Percentiles rank a stretch among this genome's conserved stretches.
phyloP scores from a whole-genome alignment of 2,113 vertebrate species.

The Chlamydotis undulata region DNA sequence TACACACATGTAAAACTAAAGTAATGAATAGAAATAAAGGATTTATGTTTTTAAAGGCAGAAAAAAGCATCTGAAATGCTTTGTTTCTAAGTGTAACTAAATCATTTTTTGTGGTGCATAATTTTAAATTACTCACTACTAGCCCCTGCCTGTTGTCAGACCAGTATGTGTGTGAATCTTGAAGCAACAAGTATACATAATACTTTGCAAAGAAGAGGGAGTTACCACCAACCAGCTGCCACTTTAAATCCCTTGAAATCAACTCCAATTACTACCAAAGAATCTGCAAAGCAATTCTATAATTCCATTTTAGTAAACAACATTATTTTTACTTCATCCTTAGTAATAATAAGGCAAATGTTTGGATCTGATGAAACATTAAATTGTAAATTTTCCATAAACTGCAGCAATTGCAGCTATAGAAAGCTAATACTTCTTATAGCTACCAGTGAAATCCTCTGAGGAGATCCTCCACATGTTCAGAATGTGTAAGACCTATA shows the following conservation, averaged over 20 bases:
- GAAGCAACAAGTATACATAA: neutral
- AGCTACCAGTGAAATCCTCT: neutral
- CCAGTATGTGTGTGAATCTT: neutral
- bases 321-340: neutral
- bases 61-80: neutral
- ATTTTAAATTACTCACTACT: neutral
- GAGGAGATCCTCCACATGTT: neutral
- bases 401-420: neutral
- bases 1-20: neutral
- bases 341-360: neutral
- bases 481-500: neutral
- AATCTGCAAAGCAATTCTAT: neutral
- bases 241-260: neutral
- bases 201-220: neutral
- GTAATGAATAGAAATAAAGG: neutral
- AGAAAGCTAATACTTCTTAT: neutral
- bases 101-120: neutral
- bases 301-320: neutral
- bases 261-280: neutral
- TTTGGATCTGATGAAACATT: neutral
- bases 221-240: neutral
- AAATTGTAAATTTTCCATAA: neutral
- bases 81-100: neutral
- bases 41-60: neutral
- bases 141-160: neutral